Percentiles rank a stretch among this genome's conserved stretches.
phyloP scores from a whole-genome alignment of 2,797 vertebrate genomes.

The Chloroceryle amazona region DNA sequence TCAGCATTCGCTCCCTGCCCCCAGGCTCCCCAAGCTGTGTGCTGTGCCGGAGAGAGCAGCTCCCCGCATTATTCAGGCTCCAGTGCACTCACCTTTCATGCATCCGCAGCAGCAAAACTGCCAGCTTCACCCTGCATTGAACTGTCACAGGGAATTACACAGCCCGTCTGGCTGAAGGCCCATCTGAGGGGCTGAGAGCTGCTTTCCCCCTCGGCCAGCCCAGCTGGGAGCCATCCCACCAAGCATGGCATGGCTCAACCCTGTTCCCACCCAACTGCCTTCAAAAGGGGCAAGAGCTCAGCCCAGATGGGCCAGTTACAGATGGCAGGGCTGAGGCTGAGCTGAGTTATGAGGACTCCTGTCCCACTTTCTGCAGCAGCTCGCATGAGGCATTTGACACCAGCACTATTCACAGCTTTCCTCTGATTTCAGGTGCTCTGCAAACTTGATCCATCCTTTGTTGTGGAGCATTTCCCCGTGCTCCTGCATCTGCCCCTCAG shows the following conservation, averaged over 20 bases:
- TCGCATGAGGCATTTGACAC: background rate
- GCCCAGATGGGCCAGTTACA: background rate
- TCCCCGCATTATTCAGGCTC: slow-evolving; percentile 60
- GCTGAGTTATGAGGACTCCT: background rate
- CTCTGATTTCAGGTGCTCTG: background rate
- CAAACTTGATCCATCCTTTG: background rate
- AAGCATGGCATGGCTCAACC: background rate
- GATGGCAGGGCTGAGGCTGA: background rate
- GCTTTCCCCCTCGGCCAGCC: background rate
- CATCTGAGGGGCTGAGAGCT: background rate
- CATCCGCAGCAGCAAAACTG: background rate
- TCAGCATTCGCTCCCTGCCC: background rate
- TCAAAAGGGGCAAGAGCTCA: background rate
- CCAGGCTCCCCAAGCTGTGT: background rate
- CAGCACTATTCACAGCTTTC: background rate
- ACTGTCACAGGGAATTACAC: slow-evolving; percentile 74
- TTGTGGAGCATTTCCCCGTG: background rate
- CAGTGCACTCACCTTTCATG: slow-evolving; percentile 62
- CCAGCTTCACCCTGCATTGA: slow-evolving; percentile 61
- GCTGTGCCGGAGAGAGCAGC: background rate
- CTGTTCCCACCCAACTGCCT: background rate
- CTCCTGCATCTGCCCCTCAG: background rate
- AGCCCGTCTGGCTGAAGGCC: slow-evolving; percentile 4
- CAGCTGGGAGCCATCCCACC: background rate
- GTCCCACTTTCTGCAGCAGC: background rate